Conservation (phyloP, 2,113 vertebrate genomes). For the Pygoscelis antarcticus region DNA sequence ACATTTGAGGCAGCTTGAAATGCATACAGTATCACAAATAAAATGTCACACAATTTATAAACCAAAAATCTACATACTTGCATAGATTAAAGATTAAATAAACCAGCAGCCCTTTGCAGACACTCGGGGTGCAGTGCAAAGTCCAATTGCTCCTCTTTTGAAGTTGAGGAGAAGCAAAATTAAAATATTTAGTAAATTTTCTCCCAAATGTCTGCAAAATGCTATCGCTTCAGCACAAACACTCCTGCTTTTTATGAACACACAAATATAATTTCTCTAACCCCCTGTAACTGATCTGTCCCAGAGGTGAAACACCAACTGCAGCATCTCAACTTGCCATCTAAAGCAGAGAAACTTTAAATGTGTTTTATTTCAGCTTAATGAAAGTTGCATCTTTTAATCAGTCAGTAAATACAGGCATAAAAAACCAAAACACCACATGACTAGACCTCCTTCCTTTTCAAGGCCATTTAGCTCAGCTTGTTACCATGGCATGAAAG, state of each 20-base stretch:
- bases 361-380: not conserved
- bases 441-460: not conserved
- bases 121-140: conserved; percentile 17
- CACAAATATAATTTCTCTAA: not conserved
- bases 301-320: not conserved
- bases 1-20: not conserved
- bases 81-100: conserved; percentile 31
- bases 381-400: not conserved
- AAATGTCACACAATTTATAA: not conserved
- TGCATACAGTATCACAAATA: not conserved
- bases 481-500: not conserved
- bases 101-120: conserved; percentile 22
- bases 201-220: not conserved
- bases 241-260: not conserved
- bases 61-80: not conserved
- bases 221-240: not conserved
- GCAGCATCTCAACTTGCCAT: not conserved
- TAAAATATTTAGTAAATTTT: not conserved
- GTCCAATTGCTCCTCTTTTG: conserved; percentile 19
- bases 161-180: conserved; percentile 19
- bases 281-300: not conserved
- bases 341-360: not conserved
- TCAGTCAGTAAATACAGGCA: not conserved
- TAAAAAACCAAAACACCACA: not conserved
- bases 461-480: not conserved